These are phyloP conservation scores for Calidris pugnax DNA, from an alignment of 2,113 vertebrate species.

Conservation along the genomic window DNA sequence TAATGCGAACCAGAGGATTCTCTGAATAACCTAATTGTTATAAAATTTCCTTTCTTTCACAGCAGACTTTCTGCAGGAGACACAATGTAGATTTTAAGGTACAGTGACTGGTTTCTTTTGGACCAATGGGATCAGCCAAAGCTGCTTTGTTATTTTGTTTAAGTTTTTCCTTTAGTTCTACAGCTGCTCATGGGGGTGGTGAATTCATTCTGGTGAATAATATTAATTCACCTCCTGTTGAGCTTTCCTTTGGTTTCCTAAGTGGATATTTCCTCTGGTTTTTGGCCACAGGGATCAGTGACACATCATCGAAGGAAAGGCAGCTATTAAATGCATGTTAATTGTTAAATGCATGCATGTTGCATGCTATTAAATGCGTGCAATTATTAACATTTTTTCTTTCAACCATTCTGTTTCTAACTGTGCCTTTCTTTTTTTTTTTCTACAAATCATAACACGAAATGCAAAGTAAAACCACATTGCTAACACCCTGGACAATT, in stretches of 20 bases:
- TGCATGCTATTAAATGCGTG: not conserved
- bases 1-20: not conserved
- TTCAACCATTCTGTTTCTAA: not conserved
- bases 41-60: constrained; percentile 31
- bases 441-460: not conserved
- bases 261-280: not conserved
- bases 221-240: not conserved
- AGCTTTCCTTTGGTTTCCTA: not conserved
- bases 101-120: not conserved
- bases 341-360: not conserved
- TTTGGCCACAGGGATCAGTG: not conserved
- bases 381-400: not conserved
- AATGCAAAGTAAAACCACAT: not conserved
- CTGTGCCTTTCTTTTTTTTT: not conserved
- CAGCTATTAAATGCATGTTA: not conserved
- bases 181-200: not conserved
- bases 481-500: not conserved
- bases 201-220: not conserved
- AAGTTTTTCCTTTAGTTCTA: not conserved
- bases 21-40: constrained; percentile 4
- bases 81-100: constrained; percentile 13
- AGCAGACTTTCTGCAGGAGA: constrained; percentile 30
- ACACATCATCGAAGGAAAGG: not conserved
- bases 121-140: not conserved
- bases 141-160: not conserved